These are phyloP conservation scores for Papilio dardanus DNA, from an alignment of 1,140 invertebrate genomes.

Conservation along the genomic window DNA sequence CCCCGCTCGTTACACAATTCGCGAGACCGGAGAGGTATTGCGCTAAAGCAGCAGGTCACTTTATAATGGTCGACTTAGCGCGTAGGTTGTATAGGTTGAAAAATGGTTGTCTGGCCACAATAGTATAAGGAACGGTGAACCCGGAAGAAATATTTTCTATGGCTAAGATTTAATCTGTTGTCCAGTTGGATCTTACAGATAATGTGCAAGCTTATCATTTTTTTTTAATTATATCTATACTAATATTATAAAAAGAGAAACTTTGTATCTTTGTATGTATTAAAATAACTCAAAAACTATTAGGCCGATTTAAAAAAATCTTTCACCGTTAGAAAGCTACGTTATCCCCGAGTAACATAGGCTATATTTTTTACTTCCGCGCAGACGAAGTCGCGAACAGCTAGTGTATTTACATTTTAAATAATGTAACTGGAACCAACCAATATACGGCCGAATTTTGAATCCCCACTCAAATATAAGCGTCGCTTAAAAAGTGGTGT, in stretches of 20 bases:
- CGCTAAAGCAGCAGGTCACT: slow-evolving; percentile 46
- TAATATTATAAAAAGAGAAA: neutral
- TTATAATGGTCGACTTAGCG: slow-evolving; percentile 55
- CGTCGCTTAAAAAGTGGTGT: too few relatives aligned
- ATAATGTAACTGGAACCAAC: too few relatives aligned
- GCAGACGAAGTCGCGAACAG: too few relatives aligned
- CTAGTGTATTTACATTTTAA: too few relatives aligned
- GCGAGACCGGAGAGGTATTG: slow-evolving; percentile 40
- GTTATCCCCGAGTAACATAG: too few relatives aligned
- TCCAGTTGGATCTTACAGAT: slow-evolving; percentile 57
- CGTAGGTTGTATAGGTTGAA: slow-evolving; percentile 78
- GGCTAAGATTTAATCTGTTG: slow-evolving; percentile 74
- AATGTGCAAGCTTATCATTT: slow-evolving; percentile 39
- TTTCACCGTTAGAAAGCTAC: too few relatives aligned
- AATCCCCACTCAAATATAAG: too few relatives aligned
- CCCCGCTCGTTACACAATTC: slow-evolving; percentile 36
- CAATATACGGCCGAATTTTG: too few relatives aligned
- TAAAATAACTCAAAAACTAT: too few relatives aligned
- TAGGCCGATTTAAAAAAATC: too few relatives aligned
- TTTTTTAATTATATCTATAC: slow-evolving; percentile 1
- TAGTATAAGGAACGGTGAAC: slow-evolving; percentile 75
- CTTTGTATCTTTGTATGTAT: too few relatives aligned
- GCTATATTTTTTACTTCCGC: too few relatives aligned
- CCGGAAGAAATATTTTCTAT: slow-evolving; percentile 73
- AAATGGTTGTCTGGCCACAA: slow-evolving; percentile 74